These are phyloP conservation scores for Patella pellucida DNA, from an alignment of 2,888 invertebrate genomes.

Conservation along the genomic window DNA sequence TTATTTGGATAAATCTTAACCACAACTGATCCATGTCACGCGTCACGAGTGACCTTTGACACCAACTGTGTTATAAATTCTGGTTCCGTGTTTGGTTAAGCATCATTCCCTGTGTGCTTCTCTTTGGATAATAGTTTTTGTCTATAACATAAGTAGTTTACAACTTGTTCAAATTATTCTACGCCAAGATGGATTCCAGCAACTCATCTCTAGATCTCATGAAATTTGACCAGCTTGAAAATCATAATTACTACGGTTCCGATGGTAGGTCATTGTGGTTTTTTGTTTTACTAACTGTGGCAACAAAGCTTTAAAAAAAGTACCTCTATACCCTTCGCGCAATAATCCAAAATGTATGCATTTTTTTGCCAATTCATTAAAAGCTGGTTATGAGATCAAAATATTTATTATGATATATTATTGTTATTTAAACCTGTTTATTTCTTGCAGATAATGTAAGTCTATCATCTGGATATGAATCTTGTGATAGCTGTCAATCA, in stretches of 20 bases:
- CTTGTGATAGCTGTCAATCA: neutral
- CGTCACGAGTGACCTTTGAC: conserved; percentile 8
- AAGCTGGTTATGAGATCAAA: too few species aligned
- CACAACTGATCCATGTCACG: neutral
- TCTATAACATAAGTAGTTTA: neutral
- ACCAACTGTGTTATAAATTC: neutral
- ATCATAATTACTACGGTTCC: neutral
- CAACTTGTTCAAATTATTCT: neutral
- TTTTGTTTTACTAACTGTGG: too few species aligned
- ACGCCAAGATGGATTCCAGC: neutral
- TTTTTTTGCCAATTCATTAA: too few species aligned
- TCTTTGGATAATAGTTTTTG: neutral
- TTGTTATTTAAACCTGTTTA: neutral
- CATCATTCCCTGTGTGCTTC: neutral
- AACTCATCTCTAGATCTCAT: neutral
- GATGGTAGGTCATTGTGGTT: conserved; percentile 8
- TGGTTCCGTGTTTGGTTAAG: neutral
- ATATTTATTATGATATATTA: neutral
- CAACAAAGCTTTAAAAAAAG: too few species aligned
- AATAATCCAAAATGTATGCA: too few species aligned
- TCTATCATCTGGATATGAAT: neutral
- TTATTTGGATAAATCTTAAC: neutral
- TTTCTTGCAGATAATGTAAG: neutral
- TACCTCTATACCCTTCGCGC: too few species aligned
- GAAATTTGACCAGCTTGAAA: conserved; percentile 3